A percentile compares a stretch with the other conserved stretches of the same genome.
Evolutionary conservation across 1,140 invertebrate species (phyloP).

Genomic region (Drosophila kepulauana): DNA sequence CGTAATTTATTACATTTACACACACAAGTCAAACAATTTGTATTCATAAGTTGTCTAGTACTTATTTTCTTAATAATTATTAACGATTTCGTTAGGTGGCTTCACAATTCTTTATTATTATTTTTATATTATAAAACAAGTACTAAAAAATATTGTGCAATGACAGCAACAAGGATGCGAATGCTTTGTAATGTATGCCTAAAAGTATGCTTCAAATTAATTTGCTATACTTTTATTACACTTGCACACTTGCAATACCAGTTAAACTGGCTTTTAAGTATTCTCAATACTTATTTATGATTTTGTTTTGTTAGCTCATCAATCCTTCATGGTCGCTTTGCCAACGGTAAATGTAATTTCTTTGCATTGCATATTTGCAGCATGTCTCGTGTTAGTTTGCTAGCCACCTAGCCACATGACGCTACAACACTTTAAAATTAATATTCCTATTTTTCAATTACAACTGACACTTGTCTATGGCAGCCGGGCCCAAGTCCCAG

Average conservation of each 20-base stretch:
- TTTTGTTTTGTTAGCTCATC: slow-evolving; percentile 2
- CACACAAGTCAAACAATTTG: too few species aligned
- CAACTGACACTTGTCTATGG: slow-evolving; percentile 79
- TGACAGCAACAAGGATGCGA: too few species aligned
- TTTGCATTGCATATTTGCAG: slow-evolving; percentile 62
- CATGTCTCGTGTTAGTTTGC: slow-evolving; percentile 51
- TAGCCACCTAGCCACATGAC: slow-evolving; percentile 21
- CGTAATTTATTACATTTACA: too few species aligned
- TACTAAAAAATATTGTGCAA: too few species aligned
- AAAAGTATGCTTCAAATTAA: too few species aligned
- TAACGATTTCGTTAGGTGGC: too few species aligned
- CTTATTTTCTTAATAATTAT: too few species aligned
- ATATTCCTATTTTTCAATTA: slow-evolving; percentile 83
- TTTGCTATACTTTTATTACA: neutral
- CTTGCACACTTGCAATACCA: too few species aligned
- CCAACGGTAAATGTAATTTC: slow-evolving; percentile 64
- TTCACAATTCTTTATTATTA: too few species aligned
- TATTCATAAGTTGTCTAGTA: too few species aligned
- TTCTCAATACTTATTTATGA: neutral
- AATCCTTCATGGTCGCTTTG: slow-evolving; percentile 21
- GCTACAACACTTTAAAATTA: slow-evolving; percentile 70
- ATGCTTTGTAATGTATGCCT: too few species aligned
- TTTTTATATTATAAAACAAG: too few species aligned
- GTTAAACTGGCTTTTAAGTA: neutral
- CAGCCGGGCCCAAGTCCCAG: slow-evolving; percentile 55